phyloP scores from a whole-genome alignment of 2,113 vertebrate species.

The Semicossyphus pulcher region DNA sequence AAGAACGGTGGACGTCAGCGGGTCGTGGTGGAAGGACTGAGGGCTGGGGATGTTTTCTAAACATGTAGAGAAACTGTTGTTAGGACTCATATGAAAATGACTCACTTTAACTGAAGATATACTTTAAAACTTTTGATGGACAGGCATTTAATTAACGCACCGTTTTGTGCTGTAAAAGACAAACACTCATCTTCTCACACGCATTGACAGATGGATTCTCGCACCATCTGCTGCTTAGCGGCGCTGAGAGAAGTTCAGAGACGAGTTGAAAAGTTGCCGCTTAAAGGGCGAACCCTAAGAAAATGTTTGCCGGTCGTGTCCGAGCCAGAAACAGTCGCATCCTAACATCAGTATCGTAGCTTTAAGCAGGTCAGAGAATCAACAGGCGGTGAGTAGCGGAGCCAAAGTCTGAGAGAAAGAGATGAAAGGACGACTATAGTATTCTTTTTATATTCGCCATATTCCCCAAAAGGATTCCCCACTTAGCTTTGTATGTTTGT shows the following conservation, averaged over 20 bases:
- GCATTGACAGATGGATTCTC: slow-evolving; percentile 66
- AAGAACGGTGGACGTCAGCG: slow-evolving; percentile 64
- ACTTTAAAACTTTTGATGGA: slow-evolving; percentile 60
- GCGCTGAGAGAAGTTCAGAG: slow-evolving; percentile 60
- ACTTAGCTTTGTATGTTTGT: slow-evolving; percentile 76
- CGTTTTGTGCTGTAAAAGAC: slow-evolving; percentile 67
- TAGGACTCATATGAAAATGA: slow-evolving; percentile 35
- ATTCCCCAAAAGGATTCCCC: slow-evolving; percentile 52
- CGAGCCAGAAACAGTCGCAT: slow-evolving; percentile 44
- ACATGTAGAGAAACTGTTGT: slow-evolving; percentile 36
- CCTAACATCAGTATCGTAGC: slow-evolving; percentile 62
- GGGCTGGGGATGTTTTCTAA: slow-evolving; percentile 31
- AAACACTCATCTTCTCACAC: slow-evolving; percentile 45
- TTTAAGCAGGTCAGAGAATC: slow-evolving; percentile 65
- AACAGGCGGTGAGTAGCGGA: slow-evolving; percentile 40
- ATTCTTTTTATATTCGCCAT: slow-evolving; percentile 68
- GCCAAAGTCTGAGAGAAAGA: slow-evolving; percentile 54
- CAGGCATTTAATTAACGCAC: slow-evolving; percentile 65
- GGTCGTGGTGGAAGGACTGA: slow-evolving; percentile 44
- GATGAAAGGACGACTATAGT: slow-evolving; percentile 37
- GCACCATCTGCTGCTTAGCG: slow-evolving; percentile 66
- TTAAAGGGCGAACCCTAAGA: slow-evolving; percentile 47
- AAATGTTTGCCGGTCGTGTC: slow-evolving; percentile 39
- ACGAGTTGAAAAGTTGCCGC: slow-evolving; percentile 52
- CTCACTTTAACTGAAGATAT: slow-evolving; percentile 43